Conservation (phyloP, 2,888 invertebrate species). For the Acronicta leporina region DNA sequence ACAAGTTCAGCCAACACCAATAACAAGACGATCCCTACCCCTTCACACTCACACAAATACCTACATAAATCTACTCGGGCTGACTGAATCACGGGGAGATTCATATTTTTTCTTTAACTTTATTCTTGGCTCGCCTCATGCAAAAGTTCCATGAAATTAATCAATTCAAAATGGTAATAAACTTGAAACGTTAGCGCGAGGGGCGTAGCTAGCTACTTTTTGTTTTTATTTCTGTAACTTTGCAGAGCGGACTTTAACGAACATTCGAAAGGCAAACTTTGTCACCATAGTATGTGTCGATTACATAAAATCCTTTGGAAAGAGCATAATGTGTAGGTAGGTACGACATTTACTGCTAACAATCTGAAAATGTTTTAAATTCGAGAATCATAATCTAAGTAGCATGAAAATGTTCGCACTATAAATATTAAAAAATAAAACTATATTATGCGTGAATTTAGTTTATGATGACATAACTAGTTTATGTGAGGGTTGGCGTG, state of each 20-base stretch:
- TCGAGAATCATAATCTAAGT: too few relatives aligned
- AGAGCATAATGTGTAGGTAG: too few relatives aligned
- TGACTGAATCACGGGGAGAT: slow-evolving; percentile 39
- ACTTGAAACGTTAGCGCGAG: slow-evolving; percentile 34
- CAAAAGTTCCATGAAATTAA: slow-evolving; percentile 46
- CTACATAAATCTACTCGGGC: slow-evolving; percentile 39
- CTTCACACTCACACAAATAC: slow-evolving; percentile 23
- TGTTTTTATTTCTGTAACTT: slow-evolving; percentile 32
- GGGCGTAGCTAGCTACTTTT: slow-evolving; percentile 17
- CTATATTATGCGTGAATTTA: not conserved
- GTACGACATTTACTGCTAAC: too few relatives aligned
- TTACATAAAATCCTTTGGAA: not conserved
- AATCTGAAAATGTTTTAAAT: too few relatives aligned
- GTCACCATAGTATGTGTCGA: not conserved
- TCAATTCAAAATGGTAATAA: slow-evolving; percentile 47
- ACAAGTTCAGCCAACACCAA: slow-evolving; percentile 22
- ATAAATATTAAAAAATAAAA: not conserved
- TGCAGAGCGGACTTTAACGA: slow-evolving; percentile 12
- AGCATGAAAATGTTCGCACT: not conserved
- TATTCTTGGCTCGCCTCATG: slow-evolving; percentile 32
- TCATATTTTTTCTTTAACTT: slow-evolving; percentile 47
- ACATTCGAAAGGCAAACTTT: not conserved
- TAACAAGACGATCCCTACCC: slow-evolving; percentile 12
- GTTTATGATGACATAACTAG: not conserved
- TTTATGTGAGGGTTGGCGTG: not conserved